phyloP scores from a whole-genome alignment of 2,888 invertebrate genomes.

The Acleris cristana region DNA sequence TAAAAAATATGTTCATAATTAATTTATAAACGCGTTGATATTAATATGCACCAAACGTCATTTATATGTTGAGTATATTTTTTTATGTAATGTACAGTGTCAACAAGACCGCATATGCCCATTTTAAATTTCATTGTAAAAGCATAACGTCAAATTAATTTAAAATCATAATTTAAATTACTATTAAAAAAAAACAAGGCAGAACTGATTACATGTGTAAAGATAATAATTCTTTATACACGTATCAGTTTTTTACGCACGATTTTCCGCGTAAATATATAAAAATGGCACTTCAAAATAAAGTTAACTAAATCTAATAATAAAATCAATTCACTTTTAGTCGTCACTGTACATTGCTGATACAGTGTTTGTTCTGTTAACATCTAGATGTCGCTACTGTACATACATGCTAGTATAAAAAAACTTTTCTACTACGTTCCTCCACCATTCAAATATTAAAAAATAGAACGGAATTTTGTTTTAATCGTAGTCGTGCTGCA shows the following conservation, averaged over 20 bases:
- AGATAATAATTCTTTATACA: no score
- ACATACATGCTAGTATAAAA: not conserved
- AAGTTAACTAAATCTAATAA: not conserved
- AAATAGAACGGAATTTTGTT: no score
- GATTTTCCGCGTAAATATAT: not conserved
- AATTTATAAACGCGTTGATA: conserved; percentile 5
- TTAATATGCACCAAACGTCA: conserved; percentile 17
- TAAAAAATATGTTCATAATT: conserved; percentile 42
- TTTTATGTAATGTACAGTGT: conserved; percentile 19
- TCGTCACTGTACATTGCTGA: conserved; percentile 23
- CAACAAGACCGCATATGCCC: not conserved
- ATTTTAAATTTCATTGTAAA: conserved; percentile 34
- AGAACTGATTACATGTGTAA: no score
- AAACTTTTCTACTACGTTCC: no score
- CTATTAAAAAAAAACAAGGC: not conserved
- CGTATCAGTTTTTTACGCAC: no score
- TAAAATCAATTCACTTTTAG: conserved; percentile 6
- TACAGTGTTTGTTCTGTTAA: conserved; percentile 7
- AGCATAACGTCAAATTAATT: not conserved
- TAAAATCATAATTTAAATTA: not conserved
- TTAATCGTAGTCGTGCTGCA: no score
- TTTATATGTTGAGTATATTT: not conserved
- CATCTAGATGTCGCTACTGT: conserved; percentile 20
- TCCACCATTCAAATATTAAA: no score
- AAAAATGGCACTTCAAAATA: not conserved